Base-by-base conservation (phyloP, 2,113 vertebrate genomes). In the Gymnogyps californianus region DNA sequence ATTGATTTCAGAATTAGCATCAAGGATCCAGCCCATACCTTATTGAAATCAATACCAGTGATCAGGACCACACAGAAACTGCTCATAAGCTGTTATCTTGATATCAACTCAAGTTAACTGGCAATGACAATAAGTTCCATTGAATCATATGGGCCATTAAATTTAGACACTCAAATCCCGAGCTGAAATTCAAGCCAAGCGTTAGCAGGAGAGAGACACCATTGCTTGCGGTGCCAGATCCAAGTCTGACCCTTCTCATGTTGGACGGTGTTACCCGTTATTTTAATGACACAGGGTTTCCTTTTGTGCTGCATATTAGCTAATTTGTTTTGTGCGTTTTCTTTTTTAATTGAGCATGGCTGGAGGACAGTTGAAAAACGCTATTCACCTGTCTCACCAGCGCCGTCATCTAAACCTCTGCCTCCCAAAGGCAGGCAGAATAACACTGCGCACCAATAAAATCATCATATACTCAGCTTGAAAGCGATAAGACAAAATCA, bases 1-100 rank as follows among this genome's bases (percentile, higher is more conserved):
- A 96, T 96, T 94, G 89, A 97, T 95, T 94, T 88, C 87, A 71
- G 85, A 93, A 96, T 96, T 96, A 94, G 84, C 88, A 95, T 93
- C 91, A 89, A 74, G 71, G 91, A 95, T 81, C 94, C 91, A 87
- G 83, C 93, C 91, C 74, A 77, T 61, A 47, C 93, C 89, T 96
- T 94, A 86, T 59, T 96, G 91, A 95, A 96, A 96, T 97, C 96
- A 96, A 97, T 96, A 96, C 29, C 62, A 16, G 82, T 96, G 96
- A 97, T 97, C 94, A 96, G 79, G 62, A 96, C 89, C 94, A 70
- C 96, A 86, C 75, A 57, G 89, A 77, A 80, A 66, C 91, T 58
- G 67, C 90, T 97, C 94, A 95, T 87, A 95, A 89, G 91, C 87
- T 88, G 82, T 96, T 96, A 95, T 34, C 97, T 88, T 85, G 93